phyloP scores from a whole-genome alignment of 2,113 vertebrate genomes.

The Hemicordylus capensis region DNA sequence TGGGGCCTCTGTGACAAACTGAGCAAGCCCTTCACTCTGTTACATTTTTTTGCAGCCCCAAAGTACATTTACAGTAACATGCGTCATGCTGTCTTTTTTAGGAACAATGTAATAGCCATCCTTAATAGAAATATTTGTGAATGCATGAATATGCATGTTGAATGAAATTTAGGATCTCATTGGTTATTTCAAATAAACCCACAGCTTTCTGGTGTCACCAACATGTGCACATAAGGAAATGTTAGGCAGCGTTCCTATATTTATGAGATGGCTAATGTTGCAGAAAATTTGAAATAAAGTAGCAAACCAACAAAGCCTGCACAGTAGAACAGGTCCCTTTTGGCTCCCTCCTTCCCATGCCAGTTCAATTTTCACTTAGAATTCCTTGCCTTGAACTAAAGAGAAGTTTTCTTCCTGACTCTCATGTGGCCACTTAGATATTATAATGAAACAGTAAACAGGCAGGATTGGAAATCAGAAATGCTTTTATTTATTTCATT shows the following conservation, averaged over 20 bases:
- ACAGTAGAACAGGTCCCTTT: accelerated
- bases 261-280: slow-evolving; percentile 20
- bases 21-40: background rate
- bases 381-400: background rate
- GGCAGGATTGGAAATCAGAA: background rate
- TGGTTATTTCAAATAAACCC: background rate
- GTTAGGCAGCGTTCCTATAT: slow-evolving; percentile 26
- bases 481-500: accelerated
- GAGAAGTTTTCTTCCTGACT: background rate
- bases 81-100: background rate
- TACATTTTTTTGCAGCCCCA: background rate
- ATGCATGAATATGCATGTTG: background rate
- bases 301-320: accelerated
- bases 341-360: background rate
- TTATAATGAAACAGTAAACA: accelerated
- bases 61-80: background rate
- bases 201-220: background rate
- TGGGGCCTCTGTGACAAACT: background rate
- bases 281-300: slow-evolving; percentile 2
- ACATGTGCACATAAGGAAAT: slow-evolving; percentile 23
- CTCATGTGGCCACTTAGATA: accelerated
- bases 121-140: background rate
- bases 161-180: accelerated
- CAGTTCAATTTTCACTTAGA: background rate
- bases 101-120: background rate